Evolutionary conservation across 2,113 vertebrate genomes (phyloP).

Genomic region (Clinocottus analis): DNA sequence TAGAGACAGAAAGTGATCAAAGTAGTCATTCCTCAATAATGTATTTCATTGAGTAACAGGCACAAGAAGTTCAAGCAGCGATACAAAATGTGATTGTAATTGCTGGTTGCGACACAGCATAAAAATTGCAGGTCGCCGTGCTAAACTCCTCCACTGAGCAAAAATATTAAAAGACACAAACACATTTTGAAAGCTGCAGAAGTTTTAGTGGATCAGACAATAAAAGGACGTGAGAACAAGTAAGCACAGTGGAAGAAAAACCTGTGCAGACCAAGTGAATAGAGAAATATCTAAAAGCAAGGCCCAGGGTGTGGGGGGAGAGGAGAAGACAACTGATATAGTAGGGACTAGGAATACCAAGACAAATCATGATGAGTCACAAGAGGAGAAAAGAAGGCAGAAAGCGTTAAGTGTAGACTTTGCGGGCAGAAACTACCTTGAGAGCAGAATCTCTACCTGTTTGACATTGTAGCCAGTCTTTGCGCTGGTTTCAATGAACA

Average conservation of each 20-base stretch:
- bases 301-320: conserved; percentile 17
- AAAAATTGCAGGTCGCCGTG: conserved; percentile 22
- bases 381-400: conserved; percentile 33
- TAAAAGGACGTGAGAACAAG: conserved; percentile 8
- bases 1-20: neutral
- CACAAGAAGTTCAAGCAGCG: conserved; percentile 31
- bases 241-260: conserved; percentile 11
- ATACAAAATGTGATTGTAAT: conserved; percentile 19
- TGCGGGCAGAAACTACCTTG: conserved; percentile 58
- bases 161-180: conserved; percentile 37
- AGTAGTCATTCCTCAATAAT: neutral
- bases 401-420: conserved; percentile 22
- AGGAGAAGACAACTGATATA: conserved; percentile 10
- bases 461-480: conserved; percentile 98
- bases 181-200: conserved; percentile 27
- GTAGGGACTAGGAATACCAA: conserved; percentile 12
- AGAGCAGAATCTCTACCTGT: conserved; percentile 86
- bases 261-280: conserved; percentile 27
- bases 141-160: conserved; percentile 19
- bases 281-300: conserved; percentile 36
- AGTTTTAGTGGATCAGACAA: conserved; percentile 23
- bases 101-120: neutral
- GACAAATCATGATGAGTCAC: conserved; percentile 37
- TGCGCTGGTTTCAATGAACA: conserved; percentile 97
- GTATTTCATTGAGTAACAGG: conserved; percentile 10